Evolutionary conservation across 1,140 invertebrate genomes (phyloP).

Genomic region (Cydia strobilella): DNA sequence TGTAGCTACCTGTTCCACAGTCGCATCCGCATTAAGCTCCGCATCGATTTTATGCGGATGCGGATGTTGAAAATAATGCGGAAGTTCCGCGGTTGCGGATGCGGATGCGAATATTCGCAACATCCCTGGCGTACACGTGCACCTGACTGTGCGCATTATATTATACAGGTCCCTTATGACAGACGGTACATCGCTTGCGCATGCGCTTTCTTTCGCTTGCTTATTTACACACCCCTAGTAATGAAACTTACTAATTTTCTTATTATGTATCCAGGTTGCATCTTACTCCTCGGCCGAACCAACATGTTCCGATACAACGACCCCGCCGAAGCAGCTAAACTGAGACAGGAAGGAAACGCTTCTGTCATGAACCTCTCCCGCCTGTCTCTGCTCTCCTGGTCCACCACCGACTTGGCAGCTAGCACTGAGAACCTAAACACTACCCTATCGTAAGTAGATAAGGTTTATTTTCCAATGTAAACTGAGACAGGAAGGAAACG

Average conservation of each 20-base stretch:
- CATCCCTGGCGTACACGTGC: no score
- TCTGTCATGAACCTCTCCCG: conserved; percentile 88
- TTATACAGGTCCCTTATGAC: no score
- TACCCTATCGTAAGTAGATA: conserved; percentile 56
- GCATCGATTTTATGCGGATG: no score
- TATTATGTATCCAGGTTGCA: conserved; percentile 82
- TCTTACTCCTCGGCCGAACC: conserved; percentile 91
- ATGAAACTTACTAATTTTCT: background rate
- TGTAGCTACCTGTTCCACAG: no score
- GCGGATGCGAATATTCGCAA: no score
- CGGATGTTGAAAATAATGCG: no score
- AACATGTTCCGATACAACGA: conserved; percentile 97
- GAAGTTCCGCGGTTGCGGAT: no score
- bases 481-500: conserved; percentile 85
- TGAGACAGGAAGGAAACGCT: conserved; percentile 86
- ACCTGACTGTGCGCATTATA: no score
- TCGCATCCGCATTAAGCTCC: no score
- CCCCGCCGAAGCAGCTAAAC: conserved; percentile 92
- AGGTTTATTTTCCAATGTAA: conserved; percentile 64
- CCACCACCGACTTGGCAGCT: conserved; percentile 89
- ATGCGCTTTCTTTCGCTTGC: no score
- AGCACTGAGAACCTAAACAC: conserved; percentile 85
- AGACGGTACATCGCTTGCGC: no score
- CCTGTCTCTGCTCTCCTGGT: conserved; percentile 91
- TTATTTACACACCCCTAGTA: no score